Evolutionary conservation across 2,797 vertebrate genomes (phyloP).

Genomic region (Acanthornis magna): DNA sequence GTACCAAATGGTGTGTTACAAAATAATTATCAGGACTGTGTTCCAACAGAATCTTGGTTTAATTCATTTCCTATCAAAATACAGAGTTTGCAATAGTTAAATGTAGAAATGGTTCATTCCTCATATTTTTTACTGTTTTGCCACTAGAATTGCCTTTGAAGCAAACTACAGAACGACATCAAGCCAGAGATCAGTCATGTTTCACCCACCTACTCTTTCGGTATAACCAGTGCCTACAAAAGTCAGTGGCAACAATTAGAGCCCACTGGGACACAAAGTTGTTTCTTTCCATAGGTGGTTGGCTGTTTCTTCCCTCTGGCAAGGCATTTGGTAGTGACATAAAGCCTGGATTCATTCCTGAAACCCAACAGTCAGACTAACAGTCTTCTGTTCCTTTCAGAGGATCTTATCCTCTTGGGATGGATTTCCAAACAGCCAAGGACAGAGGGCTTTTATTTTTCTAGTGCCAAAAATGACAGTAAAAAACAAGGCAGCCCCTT

Average conservation of each 20-base stretch:
- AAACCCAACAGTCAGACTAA: background rate
- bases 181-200: background rate
- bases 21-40: background rate
- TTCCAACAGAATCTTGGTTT: background rate
- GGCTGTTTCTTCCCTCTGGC: background rate
- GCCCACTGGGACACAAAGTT: background rate
- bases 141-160: background rate
- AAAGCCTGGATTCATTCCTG: conserved; percentile 21
- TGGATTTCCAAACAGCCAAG: background rate
- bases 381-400: background rate
- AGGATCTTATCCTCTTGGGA: background rate
- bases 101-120: background rate
- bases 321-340: background rate
- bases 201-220: background rate
- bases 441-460: background rate
- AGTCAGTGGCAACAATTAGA: background rate
- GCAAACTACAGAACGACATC: background rate
- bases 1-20: background rate
- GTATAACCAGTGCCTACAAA: background rate
- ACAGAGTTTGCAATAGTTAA: background rate
- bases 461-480: background rate
- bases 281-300: background rate
- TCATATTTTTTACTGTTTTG: background rate
- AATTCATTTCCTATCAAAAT: background rate
- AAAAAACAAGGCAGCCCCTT: background rate